Conservation (phyloP, 2,888 invertebrate genomes). For the Cynaeus angustus region DNA sequence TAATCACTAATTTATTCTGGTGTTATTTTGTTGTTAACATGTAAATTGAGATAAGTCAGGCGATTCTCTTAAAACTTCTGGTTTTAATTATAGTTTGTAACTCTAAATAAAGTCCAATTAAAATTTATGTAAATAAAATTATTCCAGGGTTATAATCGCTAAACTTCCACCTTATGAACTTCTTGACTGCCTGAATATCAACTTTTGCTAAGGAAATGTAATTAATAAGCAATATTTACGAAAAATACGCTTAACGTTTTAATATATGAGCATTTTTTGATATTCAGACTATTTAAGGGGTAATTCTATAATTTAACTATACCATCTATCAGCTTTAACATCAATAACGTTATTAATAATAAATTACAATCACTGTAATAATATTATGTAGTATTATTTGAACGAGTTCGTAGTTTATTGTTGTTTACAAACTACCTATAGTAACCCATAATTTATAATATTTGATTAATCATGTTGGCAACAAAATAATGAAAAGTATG, state of each 20-base stretch:
- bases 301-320: too few relatives aligned
- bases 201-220: too few relatives aligned
- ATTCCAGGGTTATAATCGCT: constrained; percentile 20
- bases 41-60: constrained; percentile 23
- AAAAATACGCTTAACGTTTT: too few relatives aligned
- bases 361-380: not conserved
- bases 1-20: constrained; percentile 11
- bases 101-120: constrained; percentile 41
- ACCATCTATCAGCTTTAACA: too few relatives aligned
- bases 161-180: constrained; percentile 1
- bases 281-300: too few relatives aligned
- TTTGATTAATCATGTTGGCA: constrained; percentile 1
- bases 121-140: constrained; percentile 41
- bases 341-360: too few relatives aligned
- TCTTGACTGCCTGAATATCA: not conserved
- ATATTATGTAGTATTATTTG: not conserved
- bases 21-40: not conserved
- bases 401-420: not conserved
- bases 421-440: not conserved
- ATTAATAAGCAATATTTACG: too few relatives aligned
- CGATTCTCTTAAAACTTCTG: constrained; percentile 12
- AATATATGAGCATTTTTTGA: too few relatives aligned
- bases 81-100: constrained; percentile 44
- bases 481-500: not conserved
- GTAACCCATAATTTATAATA: not conserved